Evolutionary conservation across 2,888 invertebrate species (phyloP).

Genomic region (Dasysyrphus albostriatus): DNA sequence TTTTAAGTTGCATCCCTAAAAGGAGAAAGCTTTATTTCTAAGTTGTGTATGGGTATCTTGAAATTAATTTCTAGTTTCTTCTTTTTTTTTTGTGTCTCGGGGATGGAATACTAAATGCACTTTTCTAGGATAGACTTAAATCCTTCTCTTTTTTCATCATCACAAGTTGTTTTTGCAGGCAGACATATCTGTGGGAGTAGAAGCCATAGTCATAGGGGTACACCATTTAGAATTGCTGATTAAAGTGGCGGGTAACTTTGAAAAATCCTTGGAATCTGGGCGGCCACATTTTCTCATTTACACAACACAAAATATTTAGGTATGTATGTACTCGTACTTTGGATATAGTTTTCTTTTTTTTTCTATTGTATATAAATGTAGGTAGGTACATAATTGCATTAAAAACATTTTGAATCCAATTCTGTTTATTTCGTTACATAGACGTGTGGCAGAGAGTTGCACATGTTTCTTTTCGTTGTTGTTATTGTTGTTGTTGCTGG

Average conservation of each 20-base stretch:
- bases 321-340: not conserved
- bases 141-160: conserved; percentile 27
- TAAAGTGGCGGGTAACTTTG: conserved; percentile 57
- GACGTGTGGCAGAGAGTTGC: conserved; percentile 46
- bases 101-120: conserved; percentile 61
- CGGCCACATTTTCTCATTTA: conserved; percentile 51
- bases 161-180: conserved; percentile 52
- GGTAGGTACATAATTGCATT: conserved; percentile 55
- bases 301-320: conserved; percentile 29
- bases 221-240: conserved; percentile 53
- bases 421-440: conserved; percentile 50
- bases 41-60: not conserved
- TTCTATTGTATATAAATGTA: not conserved
- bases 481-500: conserved; percentile 7
- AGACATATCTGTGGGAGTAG: conserved; percentile 27
- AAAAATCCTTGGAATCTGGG: conserved; percentile 68
- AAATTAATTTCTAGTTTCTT: not conserved
- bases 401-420: conserved; percentile 47
- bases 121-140: conserved; percentile 49
- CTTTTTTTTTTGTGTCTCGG: conserved; percentile 10
- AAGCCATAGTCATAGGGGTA: not conserved
- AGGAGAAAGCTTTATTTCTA: conserved; percentile 18
- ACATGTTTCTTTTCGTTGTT: conserved; percentile 49
- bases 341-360: not conserved
- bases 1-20: conserved; percentile 14